phyloP scores from a whole-genome alignment of 2,113 vertebrate species.

The Clarias batrachus region DNA sequence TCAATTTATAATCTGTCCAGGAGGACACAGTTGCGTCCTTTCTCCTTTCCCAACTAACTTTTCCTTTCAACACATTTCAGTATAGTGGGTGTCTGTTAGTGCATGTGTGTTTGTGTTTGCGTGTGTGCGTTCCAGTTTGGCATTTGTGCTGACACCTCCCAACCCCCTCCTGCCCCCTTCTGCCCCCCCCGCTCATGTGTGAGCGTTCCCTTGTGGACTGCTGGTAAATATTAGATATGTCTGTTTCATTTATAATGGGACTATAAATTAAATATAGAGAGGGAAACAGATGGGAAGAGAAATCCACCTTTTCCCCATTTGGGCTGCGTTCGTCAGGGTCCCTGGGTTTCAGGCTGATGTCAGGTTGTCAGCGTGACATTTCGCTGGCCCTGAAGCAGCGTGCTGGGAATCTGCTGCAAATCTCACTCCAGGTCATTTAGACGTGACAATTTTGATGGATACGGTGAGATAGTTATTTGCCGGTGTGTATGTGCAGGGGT shows the following conservation, averaged over 20 bases:
- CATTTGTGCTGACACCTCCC: not conserved
- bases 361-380: slow-evolving; percentile 39
- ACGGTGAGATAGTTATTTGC: not conserved
- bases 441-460: slow-evolving; percentile 21
- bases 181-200: slow-evolving; percentile 25
- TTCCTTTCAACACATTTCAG: slow-evolving; percentile 51
- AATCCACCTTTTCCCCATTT: slow-evolving; percentile 17
- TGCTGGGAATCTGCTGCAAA: slow-evolving; percentile 13
- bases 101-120: slow-evolving; percentile 30
- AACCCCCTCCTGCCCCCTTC: too few species aligned
- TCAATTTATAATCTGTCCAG: slow-evolving; percentile 65
- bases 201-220: slow-evolving; percentile 44
- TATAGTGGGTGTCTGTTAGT: not conserved
- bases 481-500: not conserved
- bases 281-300: not conserved
- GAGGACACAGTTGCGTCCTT: slow-evolving; percentile 43
- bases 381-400: slow-evolving; percentile 6
- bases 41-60: slow-evolving; percentile 29
- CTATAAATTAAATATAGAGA: slow-evolving; percentile 29
- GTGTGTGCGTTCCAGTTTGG: slow-evolving; percentile 22
- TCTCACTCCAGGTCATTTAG: slow-evolving; percentile 30
- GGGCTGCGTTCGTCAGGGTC: not conserved
- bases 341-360: slow-evolving; percentile 24
- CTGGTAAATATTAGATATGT: slow-evolving; percentile 55
- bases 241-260: slow-evolving; percentile 44